A percentile compares a stretch with the other conserved stretches of the same genome.
These are phyloP conservation scores for Pegoplata infirma DNA, from an alignment of 2,888 invertebrate genomes.

Conservation along the genomic window DNA sequence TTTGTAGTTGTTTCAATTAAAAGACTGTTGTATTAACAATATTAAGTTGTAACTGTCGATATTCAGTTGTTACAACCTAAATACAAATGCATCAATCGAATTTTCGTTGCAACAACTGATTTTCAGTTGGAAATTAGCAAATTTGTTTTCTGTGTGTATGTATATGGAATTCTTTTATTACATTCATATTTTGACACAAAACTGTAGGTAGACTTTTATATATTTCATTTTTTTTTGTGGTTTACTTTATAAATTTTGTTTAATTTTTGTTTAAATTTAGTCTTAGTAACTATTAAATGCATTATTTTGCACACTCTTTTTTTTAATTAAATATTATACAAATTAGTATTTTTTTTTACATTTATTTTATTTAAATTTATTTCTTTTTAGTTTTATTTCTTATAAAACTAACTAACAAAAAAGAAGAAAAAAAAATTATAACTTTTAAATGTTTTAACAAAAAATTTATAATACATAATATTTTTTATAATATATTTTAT, in stretches of 20 bases:
- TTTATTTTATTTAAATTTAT: not conserved
- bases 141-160: no score
- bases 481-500: not conserved
- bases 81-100: no score
- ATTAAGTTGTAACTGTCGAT: no score
- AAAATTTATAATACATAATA: not conserved
- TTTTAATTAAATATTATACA: conserved; percentile 34
- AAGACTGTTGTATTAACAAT: no score
- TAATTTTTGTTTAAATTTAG: not conserved
- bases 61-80: no score
- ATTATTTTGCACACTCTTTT: conserved; percentile 46
- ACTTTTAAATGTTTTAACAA: not conserved
- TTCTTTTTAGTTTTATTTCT: not conserved
- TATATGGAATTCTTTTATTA: no score
- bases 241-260: not conserved
- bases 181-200: conserved; percentile 57
- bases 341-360: not conserved
- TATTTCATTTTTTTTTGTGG: not conserved
- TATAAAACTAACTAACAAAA: conserved; percentile 47
- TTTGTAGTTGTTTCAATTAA: no score
- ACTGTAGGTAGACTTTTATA: conserved; percentile 40
- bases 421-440: conserved; percentile 1
- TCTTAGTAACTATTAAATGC: conserved; percentile 59
- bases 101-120: no score
- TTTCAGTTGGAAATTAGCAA: no score